Evolutionary conservation across 2,113 vertebrate genomes (phyloP).

Genomic region (Apus apus): DNA sequence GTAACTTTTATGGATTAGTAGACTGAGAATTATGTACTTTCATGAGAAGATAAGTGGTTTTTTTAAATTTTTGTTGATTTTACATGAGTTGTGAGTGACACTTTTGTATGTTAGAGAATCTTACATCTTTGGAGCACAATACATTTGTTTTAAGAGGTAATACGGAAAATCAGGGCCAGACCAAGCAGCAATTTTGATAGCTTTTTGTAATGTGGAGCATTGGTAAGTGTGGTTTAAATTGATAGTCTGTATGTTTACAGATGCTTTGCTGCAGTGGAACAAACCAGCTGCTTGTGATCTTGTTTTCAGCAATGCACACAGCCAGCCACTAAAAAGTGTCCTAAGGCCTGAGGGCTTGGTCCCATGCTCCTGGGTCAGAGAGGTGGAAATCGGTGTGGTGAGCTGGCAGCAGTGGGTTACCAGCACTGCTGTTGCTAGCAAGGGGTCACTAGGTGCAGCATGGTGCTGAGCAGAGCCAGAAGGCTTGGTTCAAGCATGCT

Average conservation of each 20-base stretch:
- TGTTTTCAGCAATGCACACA: not conserved
- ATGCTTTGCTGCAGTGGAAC: not conserved
- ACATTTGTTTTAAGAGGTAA: not conserved
- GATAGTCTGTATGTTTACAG: not conserved
- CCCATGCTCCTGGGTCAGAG: fast-evolving
- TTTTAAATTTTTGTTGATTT: not conserved
- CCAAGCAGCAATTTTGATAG: not conserved
- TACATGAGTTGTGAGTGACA: not conserved
- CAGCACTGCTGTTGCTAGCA: not conserved
- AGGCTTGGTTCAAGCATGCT: not conserved
- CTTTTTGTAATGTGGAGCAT: not conserved
- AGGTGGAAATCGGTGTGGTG: not conserved
- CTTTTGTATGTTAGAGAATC: not conserved
- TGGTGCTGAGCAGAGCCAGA: not conserved
- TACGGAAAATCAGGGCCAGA: not conserved
- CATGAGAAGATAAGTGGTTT: not conserved
- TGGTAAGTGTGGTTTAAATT: not conserved
- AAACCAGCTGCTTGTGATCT: not conserved
- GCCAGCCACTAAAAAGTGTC: not conserved
- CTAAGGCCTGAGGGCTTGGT: not conserved
- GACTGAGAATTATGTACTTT: not conserved
- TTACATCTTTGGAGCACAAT: not conserved
- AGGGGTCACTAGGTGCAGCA: not conserved
- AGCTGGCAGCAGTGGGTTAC: not conserved
- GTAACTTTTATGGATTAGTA: not conserved